Conservation (phyloP, 2,797 vertebrate genomes). For the Scyliorhinus canicula region DNA sequence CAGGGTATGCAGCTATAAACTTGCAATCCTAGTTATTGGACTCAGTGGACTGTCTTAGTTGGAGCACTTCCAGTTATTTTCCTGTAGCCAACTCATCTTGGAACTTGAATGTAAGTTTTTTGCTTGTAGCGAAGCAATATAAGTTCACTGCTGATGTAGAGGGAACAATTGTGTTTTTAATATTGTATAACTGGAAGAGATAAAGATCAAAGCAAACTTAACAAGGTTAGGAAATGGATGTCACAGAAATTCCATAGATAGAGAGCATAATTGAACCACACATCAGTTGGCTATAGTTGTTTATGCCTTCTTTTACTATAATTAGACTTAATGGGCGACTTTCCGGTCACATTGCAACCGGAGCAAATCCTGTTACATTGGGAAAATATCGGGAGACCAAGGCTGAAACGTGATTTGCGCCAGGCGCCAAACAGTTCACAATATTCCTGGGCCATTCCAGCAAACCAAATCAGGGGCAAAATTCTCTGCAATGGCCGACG, state of each 20-base stretch:
- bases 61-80: neutral
- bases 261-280: neutral
- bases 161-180: neutral
- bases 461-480: too few relatives aligned
- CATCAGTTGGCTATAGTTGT: neutral
- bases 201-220: neutral
- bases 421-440: too few relatives aligned
- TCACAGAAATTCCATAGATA: neutral
- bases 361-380: too few relatives aligned
- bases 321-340: too few relatives aligned
- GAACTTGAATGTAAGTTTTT: neutral
- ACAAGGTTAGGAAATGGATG: neutral
- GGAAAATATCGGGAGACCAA: too few relatives aligned
- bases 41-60: neutral
- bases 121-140: neutral
- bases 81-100: neutral
- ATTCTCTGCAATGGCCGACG: too few relatives aligned
- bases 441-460: too few relatives aligned
- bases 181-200: neutral
- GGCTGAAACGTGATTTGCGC: too few relatives aligned
- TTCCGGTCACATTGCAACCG: too few relatives aligned
- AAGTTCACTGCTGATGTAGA: neutral
- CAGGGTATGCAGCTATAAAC: neutral
- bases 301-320: neutral
- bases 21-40: neutral